Base-by-base conservation (phyloP, 2,888 invertebrate species). In the Eretmocerus hayati region DNA sequence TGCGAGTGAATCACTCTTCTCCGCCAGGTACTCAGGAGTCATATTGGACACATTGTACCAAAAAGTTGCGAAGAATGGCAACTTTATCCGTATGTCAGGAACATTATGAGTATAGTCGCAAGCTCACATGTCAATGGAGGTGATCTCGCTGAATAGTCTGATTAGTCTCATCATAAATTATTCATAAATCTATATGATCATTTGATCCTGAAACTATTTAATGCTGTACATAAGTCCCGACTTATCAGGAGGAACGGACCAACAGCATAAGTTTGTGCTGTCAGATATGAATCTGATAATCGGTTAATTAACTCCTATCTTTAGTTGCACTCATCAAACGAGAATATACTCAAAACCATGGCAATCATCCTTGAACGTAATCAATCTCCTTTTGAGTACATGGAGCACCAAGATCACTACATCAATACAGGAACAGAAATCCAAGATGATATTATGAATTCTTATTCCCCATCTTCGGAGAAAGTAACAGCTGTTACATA, bases 261-360 rank as follows among this genome's bases (percentile, higher is more conserved):
- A 11, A 2, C 48, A 5, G 19, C 31, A 13, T 38, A 51, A 22
- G 2, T 23, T 22, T 51, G 36, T 2, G 21, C 40, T 5, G 44
- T 51, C 36, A 31, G 44, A 18, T 21, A 11, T 37, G 47, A 51
- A 41, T 51, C 51, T 20, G 46, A 50, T 21, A 38, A 50, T 40
- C 18, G 22, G 15, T 13, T 15, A n/a, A 35, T 44, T 22, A 44
- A 44, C n/a, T 16, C 6, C 13, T 23, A 36, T 31, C 6, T 42
- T 6, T 16, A 8, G 6, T 11, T 6, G 6, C 5, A 11, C 16
- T n/a, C 38, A 20, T 20, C 19, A 4, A n/a, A 20, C 5, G n/a
- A 19, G 6, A 38, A 38, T 38, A 19, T 21, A 13, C 11, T 26
- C 1, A 26, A 9, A 1, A 26, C 8, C 11, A 11, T 26, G 26